These are phyloP conservation scores for Halocynthia roretzi DNA, from an alignment of 23 tunicate species.

Conservation along the genomic window DNA sequence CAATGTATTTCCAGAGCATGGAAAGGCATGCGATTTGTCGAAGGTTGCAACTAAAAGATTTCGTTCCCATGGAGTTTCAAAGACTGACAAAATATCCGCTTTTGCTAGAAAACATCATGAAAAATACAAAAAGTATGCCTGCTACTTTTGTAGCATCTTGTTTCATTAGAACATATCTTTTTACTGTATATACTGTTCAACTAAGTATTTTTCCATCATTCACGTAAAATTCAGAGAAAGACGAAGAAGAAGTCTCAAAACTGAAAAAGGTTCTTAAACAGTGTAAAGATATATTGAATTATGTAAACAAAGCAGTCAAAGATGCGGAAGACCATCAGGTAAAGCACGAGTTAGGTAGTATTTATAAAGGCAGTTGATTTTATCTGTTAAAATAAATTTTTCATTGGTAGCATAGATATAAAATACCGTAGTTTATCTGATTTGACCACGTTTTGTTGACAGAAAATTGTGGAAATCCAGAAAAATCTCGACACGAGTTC, in stretches of 20 bases:
- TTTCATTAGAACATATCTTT: neutral
- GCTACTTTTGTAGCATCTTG: neutral
- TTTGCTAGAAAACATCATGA: conserved; percentile 67
- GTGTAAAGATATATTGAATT: conserved; percentile 65
- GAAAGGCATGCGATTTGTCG: conserved; percentile 69
- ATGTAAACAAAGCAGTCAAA: conserved; percentile 75
- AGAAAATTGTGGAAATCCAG: conserved; percentile 81
- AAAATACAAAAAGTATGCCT: conserved; percentile 67
- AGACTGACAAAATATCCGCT: conserved; percentile 82
- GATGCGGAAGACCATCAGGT: conserved; percentile 89
- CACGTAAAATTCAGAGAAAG: too few relatives aligned
- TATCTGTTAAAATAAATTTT: too few relatives aligned
- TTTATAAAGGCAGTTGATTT: neutral
- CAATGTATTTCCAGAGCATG: conserved; percentile 12
- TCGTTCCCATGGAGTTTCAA: conserved; percentile 85
- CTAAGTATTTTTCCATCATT: neutral
- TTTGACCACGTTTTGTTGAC: conserved; percentile 1
- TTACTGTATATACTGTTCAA: neutral
- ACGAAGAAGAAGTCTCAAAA: conserved; percentile 30
- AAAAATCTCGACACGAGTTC: conserved; percentile 62
- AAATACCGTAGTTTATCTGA: neutral
- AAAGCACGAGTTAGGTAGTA: neutral
- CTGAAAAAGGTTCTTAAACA: conserved; percentile 37
- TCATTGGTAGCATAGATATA: neutral
- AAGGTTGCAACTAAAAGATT: conserved; percentile 76